Percentiles rank a stretch among this genome's conserved stretches.
Conservation (phyloP, 2,113 vertebrate species). For the Uria lomvia region DNA sequence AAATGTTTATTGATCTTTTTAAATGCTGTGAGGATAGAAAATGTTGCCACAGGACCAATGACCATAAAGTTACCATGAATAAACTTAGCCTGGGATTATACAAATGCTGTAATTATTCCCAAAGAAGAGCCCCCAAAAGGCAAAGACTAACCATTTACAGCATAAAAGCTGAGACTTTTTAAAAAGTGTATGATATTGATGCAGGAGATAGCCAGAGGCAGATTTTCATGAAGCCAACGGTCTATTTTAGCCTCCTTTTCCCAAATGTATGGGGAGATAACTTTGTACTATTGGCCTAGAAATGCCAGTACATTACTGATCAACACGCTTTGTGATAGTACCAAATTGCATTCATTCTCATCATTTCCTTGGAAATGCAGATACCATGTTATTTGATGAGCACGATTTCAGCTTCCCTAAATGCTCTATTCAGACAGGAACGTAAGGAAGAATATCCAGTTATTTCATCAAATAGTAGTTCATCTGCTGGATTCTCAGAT, state of each 20-base stretch:
- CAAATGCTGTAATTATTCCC: not conserved
- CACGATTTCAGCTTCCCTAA: conserved; percentile 21
- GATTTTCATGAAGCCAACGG: not conserved
- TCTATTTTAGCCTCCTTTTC: not conserved
- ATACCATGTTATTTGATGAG: conserved; percentile 32
- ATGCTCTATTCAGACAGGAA: conserved; percentile 49
- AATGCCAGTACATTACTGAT: not conserved
- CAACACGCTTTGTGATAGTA: not conserved
- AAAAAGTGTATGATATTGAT: not conserved
- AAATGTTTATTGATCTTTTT: not conserved
- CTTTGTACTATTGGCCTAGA: not conserved
- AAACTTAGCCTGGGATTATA: not conserved
- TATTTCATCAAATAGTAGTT: conserved; percentile 51
- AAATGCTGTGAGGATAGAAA: not conserved
- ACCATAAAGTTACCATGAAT: not conserved
- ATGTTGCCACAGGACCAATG: not conserved
- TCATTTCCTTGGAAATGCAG: conserved; percentile 28
- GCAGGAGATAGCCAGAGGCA: not conserved
- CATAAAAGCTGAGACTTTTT: not conserved
- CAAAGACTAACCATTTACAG: not conserved
- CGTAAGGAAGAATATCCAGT: conserved; percentile 51
- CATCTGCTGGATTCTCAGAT: conserved; percentile 34
- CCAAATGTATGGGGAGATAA: not conserved
- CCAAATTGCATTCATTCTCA: not conserved
- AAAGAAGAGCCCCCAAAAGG: not conserved